Evolutionary conservation across 1,140 invertebrate genomes (phyloP).

Genomic region (Saccostrea cuccullata): DNA sequence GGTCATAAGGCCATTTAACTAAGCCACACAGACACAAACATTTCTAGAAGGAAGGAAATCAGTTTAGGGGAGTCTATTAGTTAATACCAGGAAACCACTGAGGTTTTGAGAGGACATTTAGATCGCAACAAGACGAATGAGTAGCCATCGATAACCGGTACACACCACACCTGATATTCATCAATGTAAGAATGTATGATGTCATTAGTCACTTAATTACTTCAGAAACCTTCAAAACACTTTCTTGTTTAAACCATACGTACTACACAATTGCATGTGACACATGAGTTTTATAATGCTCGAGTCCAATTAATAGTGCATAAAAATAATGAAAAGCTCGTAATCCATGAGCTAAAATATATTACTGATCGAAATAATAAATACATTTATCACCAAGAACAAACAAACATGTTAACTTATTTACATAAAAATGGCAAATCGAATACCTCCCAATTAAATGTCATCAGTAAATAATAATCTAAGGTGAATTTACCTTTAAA

Average conservation of each 20-base stretch:
- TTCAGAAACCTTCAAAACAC: neutral
- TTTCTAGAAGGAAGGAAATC: neutral
- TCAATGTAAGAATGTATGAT: neutral
- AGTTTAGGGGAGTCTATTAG: neutral
- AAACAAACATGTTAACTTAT: no score
- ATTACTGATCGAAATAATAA: no score
- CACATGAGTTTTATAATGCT: no score
- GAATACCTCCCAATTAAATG: no score
- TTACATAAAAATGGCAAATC: no score
- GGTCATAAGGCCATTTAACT: neutral
- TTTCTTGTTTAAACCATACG: neutral
- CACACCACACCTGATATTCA: neutral
- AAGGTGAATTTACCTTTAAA: no score
- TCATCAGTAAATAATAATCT: no score
- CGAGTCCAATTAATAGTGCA: no score
- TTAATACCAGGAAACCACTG: neutral
- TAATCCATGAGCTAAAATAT: no score
- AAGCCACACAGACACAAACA: neutral
- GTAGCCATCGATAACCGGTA: neutral
- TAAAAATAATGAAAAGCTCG: no score
- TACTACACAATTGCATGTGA: neutral
- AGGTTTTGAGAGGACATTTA: neutral
- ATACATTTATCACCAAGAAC: no score
- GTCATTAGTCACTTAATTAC: neutral
- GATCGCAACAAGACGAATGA: conserved; percentile 19